phyloP scores from a whole-genome alignment of 1,140 invertebrate species.

The Microplitis mediator region DNA sequence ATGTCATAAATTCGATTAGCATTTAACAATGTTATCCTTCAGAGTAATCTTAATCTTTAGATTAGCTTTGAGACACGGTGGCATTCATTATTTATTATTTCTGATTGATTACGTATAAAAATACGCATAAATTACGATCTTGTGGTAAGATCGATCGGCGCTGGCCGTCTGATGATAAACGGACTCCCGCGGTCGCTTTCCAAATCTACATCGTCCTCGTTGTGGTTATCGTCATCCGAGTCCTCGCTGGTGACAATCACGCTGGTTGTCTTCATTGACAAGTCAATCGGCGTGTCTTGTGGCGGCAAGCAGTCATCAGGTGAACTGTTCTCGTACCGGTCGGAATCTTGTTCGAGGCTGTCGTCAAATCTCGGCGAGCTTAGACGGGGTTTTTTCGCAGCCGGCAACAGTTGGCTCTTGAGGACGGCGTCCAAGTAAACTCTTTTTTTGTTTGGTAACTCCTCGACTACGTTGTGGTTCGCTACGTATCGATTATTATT shows the following conservation, averaged over 20 bases:
- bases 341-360: too few relatives aligned
- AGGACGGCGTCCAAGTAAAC: conserved; percentile 76
- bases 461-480: conserved; percentile 47
- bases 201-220: conserved; percentile 51
- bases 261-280: conserved; percentile 67
- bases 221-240: conserved; percentile 58
- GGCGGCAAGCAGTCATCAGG: conserved; percentile 31
- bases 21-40: too few relatives aligned
- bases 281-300: conserved; percentile 55
- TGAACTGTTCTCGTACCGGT: neutral
- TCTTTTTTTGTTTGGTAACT: conserved; percentile 67
- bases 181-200: conserved; percentile 63
- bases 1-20: too few relatives aligned
- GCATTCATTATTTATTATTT: neutral
- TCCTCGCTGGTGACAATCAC: conserved; percentile 58
- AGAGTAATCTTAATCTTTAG: too few relatives aligned
- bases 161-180: conserved; percentile 64
- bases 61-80: too few relatives aligned
- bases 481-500: conserved; percentile 67
- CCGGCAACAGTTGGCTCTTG: conserved; percentile 66
- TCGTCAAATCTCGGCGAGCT: conserved; percentile 33
- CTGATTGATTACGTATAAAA: neutral
- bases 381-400: conserved; percentile 39
- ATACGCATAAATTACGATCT: conserved; percentile 43
- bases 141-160: conserved; percentile 71